Conservation (phyloP, 2,888 invertebrate genomes). For the Mesorhabditis spiculigera region DNA sequence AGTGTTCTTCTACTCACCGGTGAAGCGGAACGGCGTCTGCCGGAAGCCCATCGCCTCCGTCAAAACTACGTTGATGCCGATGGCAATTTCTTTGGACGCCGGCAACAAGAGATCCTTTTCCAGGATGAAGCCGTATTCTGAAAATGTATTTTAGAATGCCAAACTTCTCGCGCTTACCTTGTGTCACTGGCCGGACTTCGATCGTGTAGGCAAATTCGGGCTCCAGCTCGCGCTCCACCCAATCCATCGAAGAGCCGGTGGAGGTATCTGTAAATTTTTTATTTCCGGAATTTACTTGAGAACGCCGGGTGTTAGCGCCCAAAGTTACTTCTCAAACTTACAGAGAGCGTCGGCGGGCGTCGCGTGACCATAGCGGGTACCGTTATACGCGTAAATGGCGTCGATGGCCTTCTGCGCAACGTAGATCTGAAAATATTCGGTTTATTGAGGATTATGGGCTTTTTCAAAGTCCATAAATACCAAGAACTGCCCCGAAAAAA, state of each 20-base stretch:
- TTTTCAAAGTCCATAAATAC: not conserved
- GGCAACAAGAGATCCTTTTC: not conserved
- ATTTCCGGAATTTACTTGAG: not conserved
- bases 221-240: not conserved
- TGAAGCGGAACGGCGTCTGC: not conserved
- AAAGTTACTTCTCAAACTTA: not conserved
- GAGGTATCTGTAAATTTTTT: conserved; percentile 2
- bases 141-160: not conserved
- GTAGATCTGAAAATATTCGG: conserved; percentile 5
- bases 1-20: not conserved
- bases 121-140: conserved; percentile 4
- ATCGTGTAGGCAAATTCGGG: not conserved
- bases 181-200: not conserved
- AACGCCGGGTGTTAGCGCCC: no score
- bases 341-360: not conserved
- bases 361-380: not conserved
- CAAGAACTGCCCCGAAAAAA: not conserved
- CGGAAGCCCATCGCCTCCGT: not conserved
- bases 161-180: not conserved
- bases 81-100: not conserved
- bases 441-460: not conserved
- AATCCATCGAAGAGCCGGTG: not conserved
- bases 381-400: not conserved
- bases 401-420: not conserved
- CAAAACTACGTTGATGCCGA: not conserved